Evolutionary conservation across 1,140 invertebrate species (phyloP), one percentile per base, ranked within the genome.

Genomic region (Trachelipus rathkii): DNA sequence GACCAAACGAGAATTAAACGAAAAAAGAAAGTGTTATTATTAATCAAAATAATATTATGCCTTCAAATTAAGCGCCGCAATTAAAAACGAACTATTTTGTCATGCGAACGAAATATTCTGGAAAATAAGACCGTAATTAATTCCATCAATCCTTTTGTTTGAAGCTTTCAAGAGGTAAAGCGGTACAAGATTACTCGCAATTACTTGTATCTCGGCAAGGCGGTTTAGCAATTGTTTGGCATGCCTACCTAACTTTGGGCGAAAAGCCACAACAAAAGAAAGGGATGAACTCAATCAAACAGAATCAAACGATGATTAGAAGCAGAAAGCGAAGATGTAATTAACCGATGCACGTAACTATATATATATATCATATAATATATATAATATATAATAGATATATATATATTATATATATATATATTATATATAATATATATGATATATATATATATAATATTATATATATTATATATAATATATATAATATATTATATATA

Each of bases 181-280:
- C 50, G 50, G 50, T 60, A 60, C 50, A 60, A 60, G n/a, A 60
- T 60, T 60, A 60, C 50, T 60, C 50, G 2, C 50, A 60, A 60
- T 60, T 60, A 60, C 50, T 60, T 60, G 50, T n/a, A 8, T 60
- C 2, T 60, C 50, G 50, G 50, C 50, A 13, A 19, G 11, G 11
- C 50, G 50, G 50, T 60, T 60, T 60, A 60, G 50, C 50, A n/a
- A 8, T 13, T 60, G 50, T 19, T 19, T 15, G 50, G 50, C 50
- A 60, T 8, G 50, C n/a, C 50, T 60, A 60, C 50, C 11, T n/a
- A 19, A 60, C 4, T 60, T 33, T 33, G 19, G 19, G 50, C 50
- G 50, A 60, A 60, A 19, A 60, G 50, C 1, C 2, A 60, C 50
- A 60, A 60, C 19, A 60, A 60, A 60, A 19, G 2, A 8, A 60